Base-by-base conservation (phyloP, 1,140 invertebrate species). In the Araneus ventricosus region DNA sequence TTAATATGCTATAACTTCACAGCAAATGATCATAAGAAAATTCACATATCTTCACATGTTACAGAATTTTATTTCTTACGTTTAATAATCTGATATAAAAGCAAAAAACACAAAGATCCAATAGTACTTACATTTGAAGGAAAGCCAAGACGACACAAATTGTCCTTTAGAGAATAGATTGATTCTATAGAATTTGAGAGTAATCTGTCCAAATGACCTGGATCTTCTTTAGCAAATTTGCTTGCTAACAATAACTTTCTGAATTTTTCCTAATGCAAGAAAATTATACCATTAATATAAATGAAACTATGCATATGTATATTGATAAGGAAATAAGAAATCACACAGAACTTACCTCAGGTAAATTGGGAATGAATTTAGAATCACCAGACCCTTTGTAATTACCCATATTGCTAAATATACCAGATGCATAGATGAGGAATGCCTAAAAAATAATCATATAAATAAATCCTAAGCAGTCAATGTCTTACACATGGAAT, bases 341-440 rank as follows among this genome's bases (percentile, higher is more conserved):
- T 24, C 4, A 27, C 2, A 57, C 8, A 7, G 10, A 87, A 63
- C 85, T 91, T 94, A 96, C 95, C 95, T 96, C 96, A 2, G 97
- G 95, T n/a, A 99, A 95, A 95, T 98, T 97, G 20, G 99, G 99
- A 94, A 99, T 97, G 95, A 99, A 97, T 96, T 99, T 99, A 95
- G 99, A 98, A 24, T 87, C 85, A 14, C 98, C 98, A 96, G 99
- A 99, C 30, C 97, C 97, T 95, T 99, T 99, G 95, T 99, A 99
- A 95, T 99, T 99, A 39, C 98, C 99, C 95, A 97, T 96, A 95
- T 99, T 99, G 34, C 97, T 96, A 95, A 98, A 98, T 39, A 98
- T 95, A 3, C 97, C 98, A 95, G 97, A 97, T n/a, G 97, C 95
- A 95, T 99, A 99, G 4, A 98, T 97, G 34, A 98, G 95, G 93